phyloP scores from a whole-genome alignment of 2,888 invertebrate genomes.

The Zhengitettix transpicula region DNA sequence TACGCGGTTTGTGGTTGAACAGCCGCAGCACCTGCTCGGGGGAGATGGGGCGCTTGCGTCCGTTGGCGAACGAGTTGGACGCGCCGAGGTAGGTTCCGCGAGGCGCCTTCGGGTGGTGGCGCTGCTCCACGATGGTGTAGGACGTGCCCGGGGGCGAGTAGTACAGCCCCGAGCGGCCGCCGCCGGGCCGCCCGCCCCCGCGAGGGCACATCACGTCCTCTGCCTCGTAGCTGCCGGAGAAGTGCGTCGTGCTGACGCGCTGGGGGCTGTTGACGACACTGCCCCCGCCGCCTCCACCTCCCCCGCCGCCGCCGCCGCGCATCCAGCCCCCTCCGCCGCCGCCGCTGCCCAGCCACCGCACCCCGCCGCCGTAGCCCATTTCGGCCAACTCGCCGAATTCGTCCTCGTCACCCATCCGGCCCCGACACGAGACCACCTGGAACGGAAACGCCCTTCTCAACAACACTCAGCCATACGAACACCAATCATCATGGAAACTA shows the following conservation, averaged over 20 bases:
- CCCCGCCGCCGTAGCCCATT: constrained; percentile 18
- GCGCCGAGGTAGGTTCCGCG: constrained; percentile 54
- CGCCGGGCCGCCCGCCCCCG: constrained; percentile 18
- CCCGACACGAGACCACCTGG: constrained; percentile 22
- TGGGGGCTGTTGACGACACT: constrained; percentile 20
- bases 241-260: constrained; percentile 16
- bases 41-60: constrained; percentile 64
- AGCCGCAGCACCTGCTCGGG: constrained; percentile 52
- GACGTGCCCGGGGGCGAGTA: constrained; percentile 80
- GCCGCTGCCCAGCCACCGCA: constrained; percentile 14
- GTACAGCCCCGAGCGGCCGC: constrained; percentile 49
- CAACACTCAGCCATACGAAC: not conserved
- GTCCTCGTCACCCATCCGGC: constrained; percentile 23
- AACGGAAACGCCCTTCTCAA: not conserved
- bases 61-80: constrained; percentile 34
- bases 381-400: constrained; percentile 27
- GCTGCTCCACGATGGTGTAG: constrained; percentile 70
- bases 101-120: constrained; percentile 24
- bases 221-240: constrained; percentile 19
- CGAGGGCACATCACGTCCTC: constrained; percentile 29
- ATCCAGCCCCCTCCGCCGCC: constrained; percentile 9
- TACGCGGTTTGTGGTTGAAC: constrained; percentile 20
- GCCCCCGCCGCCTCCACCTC: constrained; percentile 17
- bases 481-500: too few relatives aligned
- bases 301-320: constrained; percentile 16